Evolutionary conservation across 2,888 invertebrate species (phyloP).

Genomic region (Conistra vaccinii): DNA sequence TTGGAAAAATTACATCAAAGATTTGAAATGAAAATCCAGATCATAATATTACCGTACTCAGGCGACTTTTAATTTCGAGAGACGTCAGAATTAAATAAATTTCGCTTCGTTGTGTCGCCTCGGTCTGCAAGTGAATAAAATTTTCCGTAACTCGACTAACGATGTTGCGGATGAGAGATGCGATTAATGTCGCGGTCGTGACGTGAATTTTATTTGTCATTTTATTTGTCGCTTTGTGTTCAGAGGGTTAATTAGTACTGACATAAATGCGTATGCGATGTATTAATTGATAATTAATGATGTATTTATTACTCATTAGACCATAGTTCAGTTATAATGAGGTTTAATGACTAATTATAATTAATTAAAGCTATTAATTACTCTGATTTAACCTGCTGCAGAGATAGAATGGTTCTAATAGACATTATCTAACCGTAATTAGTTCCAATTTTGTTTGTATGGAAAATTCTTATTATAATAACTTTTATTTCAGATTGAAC

Average conservation of each 20-base stretch:
- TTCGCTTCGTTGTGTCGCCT: neutral
- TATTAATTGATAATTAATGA: conserved; percentile 15
- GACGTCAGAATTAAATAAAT: conserved; percentile 10
- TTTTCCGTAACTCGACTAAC: conserved; percentile 31
- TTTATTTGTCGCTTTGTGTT: neutral
- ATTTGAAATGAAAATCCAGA: neutral
- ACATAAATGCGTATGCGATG: neutral
- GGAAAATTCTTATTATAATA: neutral
- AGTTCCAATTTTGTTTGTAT: neutral
- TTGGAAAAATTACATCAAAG: neutral
- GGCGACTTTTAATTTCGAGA: conserved; percentile 9
- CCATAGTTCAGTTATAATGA: conserved; percentile 20
- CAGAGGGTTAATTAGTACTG: neutral
- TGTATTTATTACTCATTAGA: conserved; percentile 2
- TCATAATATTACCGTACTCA: neutral
- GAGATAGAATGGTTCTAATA: neutral
- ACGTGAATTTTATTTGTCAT: conserved; percentile 37
- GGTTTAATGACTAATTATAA: conserved; percentile 24
- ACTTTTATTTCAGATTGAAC: neutral
- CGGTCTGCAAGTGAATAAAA: conserved; percentile 36
- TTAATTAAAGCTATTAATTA: conserved; percentile 11
- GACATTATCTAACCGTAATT: neutral
- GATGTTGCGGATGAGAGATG: conserved; percentile 25
- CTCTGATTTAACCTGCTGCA: neutral
- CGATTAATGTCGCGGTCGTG: conserved; percentile 51